Percentiles rank a stretch among this genome's conserved stretches.
Evolutionary conservation across 2,113 vertebrate genomes (phyloP).

Genomic region (Coreoperca whiteheadi): DNA sequence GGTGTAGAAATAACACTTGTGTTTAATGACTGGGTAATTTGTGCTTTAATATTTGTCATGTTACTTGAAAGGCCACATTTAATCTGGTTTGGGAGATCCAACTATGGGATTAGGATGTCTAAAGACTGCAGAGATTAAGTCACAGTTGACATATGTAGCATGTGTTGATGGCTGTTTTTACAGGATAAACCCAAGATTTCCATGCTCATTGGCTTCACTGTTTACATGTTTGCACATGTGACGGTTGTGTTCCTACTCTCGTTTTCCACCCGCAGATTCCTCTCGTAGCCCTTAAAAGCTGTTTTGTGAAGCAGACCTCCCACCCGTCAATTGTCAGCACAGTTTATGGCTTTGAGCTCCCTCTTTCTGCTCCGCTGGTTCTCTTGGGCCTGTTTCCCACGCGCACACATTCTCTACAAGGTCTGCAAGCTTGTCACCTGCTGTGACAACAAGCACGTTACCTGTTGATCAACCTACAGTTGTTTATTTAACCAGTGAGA

Average conservation of each 20-base stretch:
- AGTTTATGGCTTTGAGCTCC: slow-evolving; percentile 45
- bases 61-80: slow-evolving; percentile 55
- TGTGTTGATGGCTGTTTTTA: not conserved
- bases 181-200: not conserved
- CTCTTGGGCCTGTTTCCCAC: slow-evolving; percentile 5
- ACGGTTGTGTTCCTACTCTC: not conserved
- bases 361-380: slow-evolving; percentile 41
- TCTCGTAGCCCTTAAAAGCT: slow-evolving; percentile 5
- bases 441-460: not conserved
- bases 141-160: not conserved
- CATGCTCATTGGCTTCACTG: not conserved
- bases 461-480: not conserved
- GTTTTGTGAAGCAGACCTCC: slow-evolving; percentile 44
- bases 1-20: slow-evolving; percentile 27
- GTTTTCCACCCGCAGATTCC: slow-evolving; percentile 50
- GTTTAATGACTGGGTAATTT: slow-evolving; percentile 48
- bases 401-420: slow-evolving; percentile 1
- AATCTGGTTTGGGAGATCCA: slow-evolving; percentile 20
- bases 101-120: slow-evolving; percentile 26
- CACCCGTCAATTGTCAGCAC: slow-evolving; percentile 44
- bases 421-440: slow-evolving; percentile 9
- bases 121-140: not conserved
- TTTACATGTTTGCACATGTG: slow-evolving; percentile 4
- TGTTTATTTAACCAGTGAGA: not conserved
- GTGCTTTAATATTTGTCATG: slow-evolving; percentile 28